Evolutionary conservation across 2,113 vertebrate genomes (phyloP).

Genomic region (Uria lomvia): DNA sequence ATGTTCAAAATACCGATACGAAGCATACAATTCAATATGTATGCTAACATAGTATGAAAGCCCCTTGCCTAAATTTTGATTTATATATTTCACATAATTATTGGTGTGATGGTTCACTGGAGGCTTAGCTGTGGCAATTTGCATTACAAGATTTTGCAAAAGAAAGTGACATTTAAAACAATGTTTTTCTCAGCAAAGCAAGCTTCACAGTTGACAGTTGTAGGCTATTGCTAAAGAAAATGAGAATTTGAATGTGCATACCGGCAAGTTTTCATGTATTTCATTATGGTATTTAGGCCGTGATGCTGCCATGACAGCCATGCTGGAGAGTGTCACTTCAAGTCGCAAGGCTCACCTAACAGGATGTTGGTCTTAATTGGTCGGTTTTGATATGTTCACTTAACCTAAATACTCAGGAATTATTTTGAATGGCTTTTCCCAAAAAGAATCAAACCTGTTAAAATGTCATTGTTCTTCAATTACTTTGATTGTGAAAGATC

Average conservation of each 20-base stretch:
- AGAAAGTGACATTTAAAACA: constrained; percentile 22
- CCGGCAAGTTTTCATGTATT: constrained; percentile 23
- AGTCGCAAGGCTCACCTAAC: background rate
- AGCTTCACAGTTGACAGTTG: constrained; percentile 11
- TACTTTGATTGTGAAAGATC: background rate
- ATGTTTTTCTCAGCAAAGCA: constrained; percentile 27
- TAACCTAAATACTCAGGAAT: constrained; percentile 74
- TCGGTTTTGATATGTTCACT: background rate
- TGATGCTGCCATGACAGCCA: background rate
- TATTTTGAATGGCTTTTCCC: constrained; percentile 55
- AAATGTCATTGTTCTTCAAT: background rate
- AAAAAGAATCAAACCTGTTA: constrained; percentile 35
- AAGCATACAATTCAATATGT: background rate
- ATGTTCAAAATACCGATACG: background rate
- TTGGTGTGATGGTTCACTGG: background rate
- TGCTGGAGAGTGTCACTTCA: background rate
- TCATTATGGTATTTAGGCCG: background rate
- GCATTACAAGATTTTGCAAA: constrained; percentile 38
- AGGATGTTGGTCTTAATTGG: background rate
- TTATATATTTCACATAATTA: background rate
- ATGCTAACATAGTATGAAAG: background rate
- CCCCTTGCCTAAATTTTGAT: background rate
- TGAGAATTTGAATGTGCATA: background rate
- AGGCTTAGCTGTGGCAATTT: constrained; percentile 26
- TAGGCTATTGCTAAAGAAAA: constrained; percentile 12